Evolutionary conservation across 2,888 invertebrate genomes (phyloP), one percentile per base, ranked within the genome.

Genomic region (Phengaris alcon): DNA sequence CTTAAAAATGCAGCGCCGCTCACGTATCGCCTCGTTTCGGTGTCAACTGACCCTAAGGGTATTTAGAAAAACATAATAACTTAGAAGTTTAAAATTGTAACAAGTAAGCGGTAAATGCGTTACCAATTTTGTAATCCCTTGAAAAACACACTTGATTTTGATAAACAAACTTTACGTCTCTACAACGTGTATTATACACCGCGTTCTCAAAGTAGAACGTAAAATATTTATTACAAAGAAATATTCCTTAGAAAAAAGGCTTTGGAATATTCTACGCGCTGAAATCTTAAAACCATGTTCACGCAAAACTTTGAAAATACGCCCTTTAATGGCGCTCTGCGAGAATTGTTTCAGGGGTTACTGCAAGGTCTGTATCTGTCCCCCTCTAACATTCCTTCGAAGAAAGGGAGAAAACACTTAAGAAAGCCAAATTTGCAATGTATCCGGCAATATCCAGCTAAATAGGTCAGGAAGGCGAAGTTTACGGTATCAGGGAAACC

Each of bases 391-490:
- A 77, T 77, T 76, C 77, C 74, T 80, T 74, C 78, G 77, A 76
- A 82, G 86, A 89, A 81, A 82, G 85, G 84, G 91, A 91, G 81
- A 82, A 54, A 79, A 80, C 79, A 82, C 82, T 84, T 84, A 83
- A 79, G 78, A 84, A 83, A 85, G 81, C 81, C 81, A 83, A 85
- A 87, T 88, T 88, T 88, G 87, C 88, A 88, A 87, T 87, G 85
- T 84, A 85, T 88, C 87, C 87, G 81, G 84, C 87, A 85, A 88
- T 89, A 90, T 89, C 87, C 88, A 81, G 80, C 87, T 90, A 93
- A 93, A 91, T 93, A 91, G 93, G 93, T 93, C 93, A 93, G 93
- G 91, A 92, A 92, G 90, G 87, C 89, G 90, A 92, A 91, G 90
- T 93, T 93, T 93, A 91, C 88, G 83, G 87, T 84, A 86, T 88